Conservation (phyloP, 1,140 invertebrate genomes). For the Halictus rubicundus region DNA sequence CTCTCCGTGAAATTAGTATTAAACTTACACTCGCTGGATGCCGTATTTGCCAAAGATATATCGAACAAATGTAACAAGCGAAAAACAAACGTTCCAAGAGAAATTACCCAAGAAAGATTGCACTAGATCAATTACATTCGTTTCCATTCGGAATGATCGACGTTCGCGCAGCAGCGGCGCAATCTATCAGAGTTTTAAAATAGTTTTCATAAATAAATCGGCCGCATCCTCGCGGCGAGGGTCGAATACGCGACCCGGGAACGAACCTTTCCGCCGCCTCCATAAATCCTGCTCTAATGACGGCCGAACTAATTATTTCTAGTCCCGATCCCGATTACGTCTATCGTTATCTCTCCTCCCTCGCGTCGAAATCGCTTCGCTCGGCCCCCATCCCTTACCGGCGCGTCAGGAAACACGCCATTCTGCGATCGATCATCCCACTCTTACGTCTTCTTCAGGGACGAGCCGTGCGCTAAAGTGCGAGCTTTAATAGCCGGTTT, state of each 20-base stretch:
- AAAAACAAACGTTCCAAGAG: neutral
- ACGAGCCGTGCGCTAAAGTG: conserved; percentile 45
- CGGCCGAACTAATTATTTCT: conserved; percentile 57
- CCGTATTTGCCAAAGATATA: neutral
- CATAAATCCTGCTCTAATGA: conserved; percentile 60
- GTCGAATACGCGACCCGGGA: conserved; percentile 20
- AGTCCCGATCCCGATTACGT: conserved; percentile 44
- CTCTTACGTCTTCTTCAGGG: conserved; percentile 42
- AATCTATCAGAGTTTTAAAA: conserved; percentile 15
- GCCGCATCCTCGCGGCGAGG: conserved; percentile 28
- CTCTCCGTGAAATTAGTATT: too few species aligned
- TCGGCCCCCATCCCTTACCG: too few species aligned
- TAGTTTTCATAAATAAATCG: conserved; percentile 43
- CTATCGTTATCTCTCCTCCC: conserved; percentile 7
- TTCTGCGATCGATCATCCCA: conserved; percentile 56
- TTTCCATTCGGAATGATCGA: conserved; percentile 24
- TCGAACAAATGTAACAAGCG: neutral
- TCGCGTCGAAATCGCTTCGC: neutral
- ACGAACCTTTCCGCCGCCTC: conserved; percentile 5
- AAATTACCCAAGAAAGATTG: neutral
- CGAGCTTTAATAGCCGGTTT: conserved; percentile 47
- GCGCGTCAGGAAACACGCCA: conserved; percentile 30
- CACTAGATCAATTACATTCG: neutral
- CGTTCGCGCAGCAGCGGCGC: conserved; percentile 1
- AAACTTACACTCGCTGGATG: too few species aligned